Conservation (phyloP, 1,140 invertebrate genomes). For the Dendroctonus valens region DNA sequence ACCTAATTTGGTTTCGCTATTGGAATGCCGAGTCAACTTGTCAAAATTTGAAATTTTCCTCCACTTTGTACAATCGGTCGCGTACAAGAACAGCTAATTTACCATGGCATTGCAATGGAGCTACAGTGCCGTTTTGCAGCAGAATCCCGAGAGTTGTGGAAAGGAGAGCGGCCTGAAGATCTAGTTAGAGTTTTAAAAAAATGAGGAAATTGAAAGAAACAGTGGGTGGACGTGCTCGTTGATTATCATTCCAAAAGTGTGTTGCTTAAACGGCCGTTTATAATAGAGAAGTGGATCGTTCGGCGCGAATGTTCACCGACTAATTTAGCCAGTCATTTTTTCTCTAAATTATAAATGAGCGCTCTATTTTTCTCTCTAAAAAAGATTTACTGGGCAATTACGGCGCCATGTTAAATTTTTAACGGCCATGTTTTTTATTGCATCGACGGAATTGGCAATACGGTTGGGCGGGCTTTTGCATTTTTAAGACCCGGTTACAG, state of each 20-base stretch:
- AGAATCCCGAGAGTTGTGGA: background rate
- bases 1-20: constrained; percentile 22
- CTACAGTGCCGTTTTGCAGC: background rate
- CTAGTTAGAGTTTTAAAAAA: no score
- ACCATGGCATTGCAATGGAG: background rate
- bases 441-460: constrained; percentile 23
- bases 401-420: constrained; percentile 25
- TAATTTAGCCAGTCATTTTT: no score
- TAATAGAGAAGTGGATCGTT: no score
- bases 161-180: background rate
- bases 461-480: constrained; percentile 19
- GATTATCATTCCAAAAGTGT: no score
- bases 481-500: constrained; percentile 22
- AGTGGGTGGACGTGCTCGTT: no score
- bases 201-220: background rate
- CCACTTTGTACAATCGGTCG: background rate
- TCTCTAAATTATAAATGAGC: constrained; percentile 6
- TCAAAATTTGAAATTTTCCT: constrained; percentile 12
- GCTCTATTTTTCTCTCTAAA: constrained; percentile 14
- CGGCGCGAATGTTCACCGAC: no score
- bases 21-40: constrained; percentile 17
- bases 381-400: constrained; percentile 23
- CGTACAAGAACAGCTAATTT: background rate
- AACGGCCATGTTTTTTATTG: constrained; percentile 20
- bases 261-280: no score